Base-by-base conservation (phyloP, 2,113 vertebrate genomes). In the Maccullochella peelii region DNA sequence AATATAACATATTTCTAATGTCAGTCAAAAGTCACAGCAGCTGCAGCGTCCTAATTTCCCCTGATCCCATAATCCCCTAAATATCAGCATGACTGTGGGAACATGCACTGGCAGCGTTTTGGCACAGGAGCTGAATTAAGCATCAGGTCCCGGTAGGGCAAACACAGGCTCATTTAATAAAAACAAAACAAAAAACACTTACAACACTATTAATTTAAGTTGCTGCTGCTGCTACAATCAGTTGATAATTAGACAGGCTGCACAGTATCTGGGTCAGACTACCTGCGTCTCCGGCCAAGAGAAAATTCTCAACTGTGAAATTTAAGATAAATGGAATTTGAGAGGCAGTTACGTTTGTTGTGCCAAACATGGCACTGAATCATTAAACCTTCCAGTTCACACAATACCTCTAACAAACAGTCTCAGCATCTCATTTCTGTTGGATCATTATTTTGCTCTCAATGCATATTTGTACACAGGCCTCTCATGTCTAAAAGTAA, bases 11-110 rank as follows among this genome's bases (percentile, higher is more conserved):
- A 61, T 85, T 84, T 85, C 16, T 61, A 67, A 81, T 62, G 82
- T 80, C 59, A 79, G 50, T 33, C 57, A 85, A 76, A 85, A 75
- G 80, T 86, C 86, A 58, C 15, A 7, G 30, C 83, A 85, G 84
- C 78, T 27, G 50, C 54, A 79, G 80, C 38, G 87, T 67, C 85
- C 89, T 89, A 62, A 90, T 93, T 94, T 92, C 72, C 33, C 68
- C 44, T 91, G 84, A 93, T 89, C 90, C 83, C n/a, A 84, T 93
- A 93, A 93, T 93, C 92, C 86, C 78, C 33, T 36, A 82, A 79
- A 82, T 69, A 80, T 72, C 82, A 84, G 72, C 73, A 12, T 15
- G 61, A 71, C 89, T 50, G 79, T 69, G 72, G 83, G 86, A 90
- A 87, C 73, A 84, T 72, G 58, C 63, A 82, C 65, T 71, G 4